Evolutionary conservation across 37 sponge, comb jelly and placozoan species (phyloP).

Genomic region (Geodia barretti): DNA sequence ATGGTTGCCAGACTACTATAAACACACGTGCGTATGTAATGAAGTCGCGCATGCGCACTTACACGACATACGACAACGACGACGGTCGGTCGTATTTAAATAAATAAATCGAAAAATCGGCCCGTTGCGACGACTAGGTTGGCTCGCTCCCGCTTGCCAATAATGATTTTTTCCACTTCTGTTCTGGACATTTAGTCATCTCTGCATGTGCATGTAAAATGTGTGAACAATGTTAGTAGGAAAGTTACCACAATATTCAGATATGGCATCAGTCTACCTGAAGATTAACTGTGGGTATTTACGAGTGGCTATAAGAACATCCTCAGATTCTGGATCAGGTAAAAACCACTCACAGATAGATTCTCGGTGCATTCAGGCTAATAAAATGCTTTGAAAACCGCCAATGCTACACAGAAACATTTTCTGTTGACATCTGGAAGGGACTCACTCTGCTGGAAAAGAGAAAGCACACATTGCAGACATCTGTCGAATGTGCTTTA

Average conservation of each 20-base stretch:
- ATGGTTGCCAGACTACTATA: no score
- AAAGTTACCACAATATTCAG: neutral
- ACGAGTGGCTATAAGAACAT: constrained; percentile 8
- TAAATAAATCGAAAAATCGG: no score
- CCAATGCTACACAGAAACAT: constrained; percentile 3
- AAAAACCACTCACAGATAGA: neutral
- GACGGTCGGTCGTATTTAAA: no score
- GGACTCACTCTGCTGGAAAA: constrained; percentile 5
- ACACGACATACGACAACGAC: no score
- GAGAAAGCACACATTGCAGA: constrained; percentile 1
- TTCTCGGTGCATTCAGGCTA: neutral
- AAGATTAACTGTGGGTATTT: constrained; percentile 7
- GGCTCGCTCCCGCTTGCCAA: no score
- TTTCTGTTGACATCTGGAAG: constrained; percentile 21
- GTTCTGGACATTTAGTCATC: neutral
- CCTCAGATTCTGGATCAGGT: neutral
- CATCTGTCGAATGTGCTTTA: constrained; percentile 5
- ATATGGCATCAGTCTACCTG: neutral
- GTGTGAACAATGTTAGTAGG: neutral
- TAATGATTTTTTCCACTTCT: neutral
- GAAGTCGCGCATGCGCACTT: no score
- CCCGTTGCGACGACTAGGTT: no score
- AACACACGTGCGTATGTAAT: no score
- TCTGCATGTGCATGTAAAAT: neutral
- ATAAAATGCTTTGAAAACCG: neutral